Evolutionary conservation across 2,113 vertebrate species (phyloP).

Genomic region (Microtus oregoni): DNA sequence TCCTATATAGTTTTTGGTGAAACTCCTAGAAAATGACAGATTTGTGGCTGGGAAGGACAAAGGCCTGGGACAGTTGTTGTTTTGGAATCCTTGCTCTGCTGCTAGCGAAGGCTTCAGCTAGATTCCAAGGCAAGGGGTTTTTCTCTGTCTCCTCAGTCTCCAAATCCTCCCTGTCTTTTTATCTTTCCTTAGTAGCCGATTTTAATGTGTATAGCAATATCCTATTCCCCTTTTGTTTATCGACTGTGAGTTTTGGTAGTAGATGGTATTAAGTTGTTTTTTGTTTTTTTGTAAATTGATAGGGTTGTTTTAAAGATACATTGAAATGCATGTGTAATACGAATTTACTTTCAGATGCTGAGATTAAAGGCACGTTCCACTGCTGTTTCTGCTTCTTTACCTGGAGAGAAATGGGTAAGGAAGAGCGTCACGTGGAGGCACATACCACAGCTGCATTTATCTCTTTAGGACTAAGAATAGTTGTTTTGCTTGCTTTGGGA

Average conservation of each 20-base stretch:
- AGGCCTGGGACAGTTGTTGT: not conserved
- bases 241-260: not conserved
- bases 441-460: conserved; percentile 18
- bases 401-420: not conserved
- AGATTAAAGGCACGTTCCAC: not conserved
- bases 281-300: not conserved
- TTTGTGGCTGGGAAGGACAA: not conserved
- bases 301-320: conserved; percentile 20
- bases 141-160: not conserved
- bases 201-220: not conserved
- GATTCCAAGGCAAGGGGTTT: not conserved
- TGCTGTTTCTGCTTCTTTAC: not conserved
- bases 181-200: not conserved
- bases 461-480: not conserved
- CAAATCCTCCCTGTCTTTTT: not conserved
- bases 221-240: not conserved
- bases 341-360: not conserved
- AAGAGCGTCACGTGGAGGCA: conserved; percentile 44
- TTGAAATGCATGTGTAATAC: not conserved
- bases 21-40: not conserved
- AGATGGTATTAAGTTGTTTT: not conserved
- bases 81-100: not conserved
- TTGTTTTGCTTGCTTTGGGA: conserved; percentile 10
- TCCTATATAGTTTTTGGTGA: not conserved
- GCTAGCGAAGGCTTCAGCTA: not conserved